Percentiles rank a stretch among this genome's conserved stretches.
Evolutionary conservation across 2,113 vertebrate species (phyloP).

Genomic region (Leptosomus discolor): DNA sequence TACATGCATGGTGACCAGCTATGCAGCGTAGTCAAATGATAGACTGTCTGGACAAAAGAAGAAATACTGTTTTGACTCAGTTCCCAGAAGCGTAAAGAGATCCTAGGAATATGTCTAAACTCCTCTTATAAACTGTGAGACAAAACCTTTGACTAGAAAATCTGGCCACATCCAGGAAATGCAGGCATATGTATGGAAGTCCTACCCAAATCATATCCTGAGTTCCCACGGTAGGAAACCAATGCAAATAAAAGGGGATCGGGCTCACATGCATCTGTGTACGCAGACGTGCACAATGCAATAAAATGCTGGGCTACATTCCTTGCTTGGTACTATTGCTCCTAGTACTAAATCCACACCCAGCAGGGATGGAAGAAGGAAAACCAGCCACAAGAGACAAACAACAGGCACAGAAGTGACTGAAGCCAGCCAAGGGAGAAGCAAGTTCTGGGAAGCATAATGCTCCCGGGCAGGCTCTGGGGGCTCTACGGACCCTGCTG

Average conservation of each 20-base stretch:
- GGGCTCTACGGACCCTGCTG: not conserved
- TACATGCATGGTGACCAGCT: accelerated
- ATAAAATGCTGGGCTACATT: not conserved
- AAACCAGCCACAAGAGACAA: not conserved
- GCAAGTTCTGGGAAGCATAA: not conserved
- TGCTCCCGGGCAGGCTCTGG: not conserved
- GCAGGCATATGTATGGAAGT: not conserved
- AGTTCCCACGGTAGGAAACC: not conserved
- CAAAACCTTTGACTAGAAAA: not conserved
- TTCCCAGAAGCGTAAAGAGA: not conserved
- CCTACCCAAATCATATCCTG: not conserved
- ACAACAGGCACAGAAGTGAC: not conserved
- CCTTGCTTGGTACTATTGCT: not conserved
- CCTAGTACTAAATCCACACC: not conserved
- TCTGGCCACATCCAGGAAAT: not conserved
- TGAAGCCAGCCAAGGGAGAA: not conserved
- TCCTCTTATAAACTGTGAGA: not conserved
- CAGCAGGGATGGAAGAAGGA: not conserved
- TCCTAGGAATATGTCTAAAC: not conserved
- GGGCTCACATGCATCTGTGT: not conserved
- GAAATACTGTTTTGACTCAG: not conserved
- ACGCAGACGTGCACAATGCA: not conserved
- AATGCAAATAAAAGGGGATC: not conserved
- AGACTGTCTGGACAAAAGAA: not conserved
- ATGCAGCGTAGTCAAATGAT: not conserved